Conservation (phyloP, 1,140 invertebrate genomes). For the Plectrocnemia conspersa region DNA sequence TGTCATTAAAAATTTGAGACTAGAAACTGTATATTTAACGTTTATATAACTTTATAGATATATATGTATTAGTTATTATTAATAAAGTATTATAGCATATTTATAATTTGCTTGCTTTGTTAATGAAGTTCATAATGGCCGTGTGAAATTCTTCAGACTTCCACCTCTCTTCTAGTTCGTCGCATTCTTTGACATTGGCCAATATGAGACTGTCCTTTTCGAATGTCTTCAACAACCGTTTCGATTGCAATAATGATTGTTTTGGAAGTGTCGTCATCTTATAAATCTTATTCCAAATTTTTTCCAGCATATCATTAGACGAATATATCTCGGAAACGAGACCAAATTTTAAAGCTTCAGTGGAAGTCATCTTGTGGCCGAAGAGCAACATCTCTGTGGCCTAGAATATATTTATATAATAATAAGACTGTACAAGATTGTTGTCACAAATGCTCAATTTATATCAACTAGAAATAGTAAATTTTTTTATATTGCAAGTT, state of each 20-base stretch:
- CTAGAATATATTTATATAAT: too few relatives aligned
- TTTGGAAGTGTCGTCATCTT: constrained; percentile 49
- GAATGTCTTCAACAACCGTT: constrained; percentile 49
- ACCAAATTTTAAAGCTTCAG: constrained; percentile 66
- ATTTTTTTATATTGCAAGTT: constrained; percentile 1
- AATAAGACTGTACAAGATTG: too few relatives aligned
- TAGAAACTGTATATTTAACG: neutral
- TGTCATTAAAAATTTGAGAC: too few relatives aligned
- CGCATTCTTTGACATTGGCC: constrained; percentile 55
- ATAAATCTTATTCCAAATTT: constrained; percentile 56
- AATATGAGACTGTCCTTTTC: constrained; percentile 48
- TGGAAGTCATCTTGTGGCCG: constrained; percentile 71
- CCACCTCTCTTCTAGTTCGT: constrained; percentile 55
- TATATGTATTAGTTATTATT: neutral
- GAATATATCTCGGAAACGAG: constrained; percentile 67
- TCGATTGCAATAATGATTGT: constrained; percentile 54
- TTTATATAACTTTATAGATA: neutral
- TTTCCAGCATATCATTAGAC: constrained; percentile 51
- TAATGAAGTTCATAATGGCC: constrained; percentile 17
- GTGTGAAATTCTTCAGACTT: constrained; percentile 52
- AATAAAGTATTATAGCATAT: too few relatives aligned
- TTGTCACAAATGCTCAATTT: neutral
- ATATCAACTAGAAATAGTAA: neutral
- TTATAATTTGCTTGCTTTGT: constrained; percentile 28
- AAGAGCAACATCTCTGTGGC: constrained; percentile 78